A percentile compares a stretch with the other conserved stretches of the same genome.
These are phyloP conservation scores for Synanthedon formicaeformis DNA, from an alignment of 2,888 invertebrate species.

Conservation along the genomic window DNA sequence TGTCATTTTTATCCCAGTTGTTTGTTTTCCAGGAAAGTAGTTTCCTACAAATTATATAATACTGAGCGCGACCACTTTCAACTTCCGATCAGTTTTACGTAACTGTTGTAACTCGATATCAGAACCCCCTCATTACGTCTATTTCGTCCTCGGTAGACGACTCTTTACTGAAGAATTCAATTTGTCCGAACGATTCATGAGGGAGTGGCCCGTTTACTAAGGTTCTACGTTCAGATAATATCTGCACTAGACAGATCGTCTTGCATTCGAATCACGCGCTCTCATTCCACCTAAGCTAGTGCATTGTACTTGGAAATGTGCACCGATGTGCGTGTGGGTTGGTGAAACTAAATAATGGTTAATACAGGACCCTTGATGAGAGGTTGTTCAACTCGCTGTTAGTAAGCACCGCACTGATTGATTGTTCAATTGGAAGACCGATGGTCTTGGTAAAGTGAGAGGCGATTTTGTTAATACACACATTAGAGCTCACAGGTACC, in stretches of 20 bases:
- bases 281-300: slow-evolving; percentile 56
- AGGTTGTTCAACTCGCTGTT: slow-evolving; percentile 51
- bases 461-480: slow-evolving; percentile 25
- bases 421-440: slow-evolving; percentile 33
- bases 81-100: background rate
- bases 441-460: slow-evolving; percentile 25
- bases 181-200: slow-evolving; percentile 31
- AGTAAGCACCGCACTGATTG: slow-evolving; percentile 45
- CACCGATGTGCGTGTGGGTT: slow-evolving; percentile 46
- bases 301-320: slow-evolving; percentile 60
- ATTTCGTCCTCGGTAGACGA: background rate
- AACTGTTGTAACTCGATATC: background rate
- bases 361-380: slow-evolving; percentile 44
- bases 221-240: slow-evolving; percentile 43
- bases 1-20: background rate
- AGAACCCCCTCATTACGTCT: background rate
- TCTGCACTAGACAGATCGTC: slow-evolving; percentile 41
- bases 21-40: too few relatives aligned
- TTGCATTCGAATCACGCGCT: slow-evolving; percentile 59
- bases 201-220: slow-evolving; percentile 38
- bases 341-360: slow-evolving; percentile 43
- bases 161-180: slow-evolving; percentile 28
- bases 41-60: too few relatives aligned
- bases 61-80: background rate
- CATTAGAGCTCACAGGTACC: slow-evolving; percentile 6